phyloP scores from a whole-genome alignment of 2,888 invertebrate genomes.

The Plutella xylostella region DNA sequence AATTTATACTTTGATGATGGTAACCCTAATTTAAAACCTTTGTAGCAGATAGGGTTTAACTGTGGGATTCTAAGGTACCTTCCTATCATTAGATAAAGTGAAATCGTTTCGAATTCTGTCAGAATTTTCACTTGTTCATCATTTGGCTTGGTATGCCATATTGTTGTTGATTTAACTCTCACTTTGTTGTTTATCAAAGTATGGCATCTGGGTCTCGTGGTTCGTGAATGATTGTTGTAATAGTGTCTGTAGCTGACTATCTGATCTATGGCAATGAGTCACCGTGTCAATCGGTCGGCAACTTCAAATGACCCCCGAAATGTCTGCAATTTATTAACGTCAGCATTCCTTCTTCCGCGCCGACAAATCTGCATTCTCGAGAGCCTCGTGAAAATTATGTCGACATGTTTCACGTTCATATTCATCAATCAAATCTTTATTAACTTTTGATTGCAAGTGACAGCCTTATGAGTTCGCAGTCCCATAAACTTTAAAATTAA shows the following conservation, averaged over 20 bases:
- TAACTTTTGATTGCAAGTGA: constrained; percentile 20
- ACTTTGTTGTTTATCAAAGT: constrained; percentile 4
- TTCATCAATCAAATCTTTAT: constrained; percentile 32
- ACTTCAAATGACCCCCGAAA: constrained; percentile 18
- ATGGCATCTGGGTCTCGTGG: background rate
- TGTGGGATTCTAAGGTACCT: constrained; percentile 1
- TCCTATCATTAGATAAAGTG: constrained; percentile 2
- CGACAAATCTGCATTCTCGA: constrained; percentile 21
- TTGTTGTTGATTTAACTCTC: background rate
- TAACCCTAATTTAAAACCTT: constrained; percentile 2
- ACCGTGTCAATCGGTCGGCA: constrained; percentile 17
- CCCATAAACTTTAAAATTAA: background rate
- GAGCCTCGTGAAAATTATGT: constrained; percentile 23
- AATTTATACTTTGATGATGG: too few species aligned
- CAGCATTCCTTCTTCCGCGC: constrained; percentile 15
- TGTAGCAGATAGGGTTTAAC: constrained; percentile 3
- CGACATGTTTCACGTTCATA: constrained; percentile 29
- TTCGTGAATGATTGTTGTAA: constrained; percentile 1
- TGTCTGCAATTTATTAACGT: constrained; percentile 33
- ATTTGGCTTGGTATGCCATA: background rate
- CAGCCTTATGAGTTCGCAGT: constrained; percentile 6
- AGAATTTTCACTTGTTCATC: background rate
- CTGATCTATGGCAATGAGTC: constrained; percentile 17
- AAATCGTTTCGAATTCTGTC: background rate
- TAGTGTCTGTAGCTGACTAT: constrained; percentile 1